Percentiles rank a stretch among this genome's conserved stretches.
Evolutionary conservation across 2,797 vertebrate species (phyloP).

Genomic region (Erpetoichthys calabaricus): DNA sequence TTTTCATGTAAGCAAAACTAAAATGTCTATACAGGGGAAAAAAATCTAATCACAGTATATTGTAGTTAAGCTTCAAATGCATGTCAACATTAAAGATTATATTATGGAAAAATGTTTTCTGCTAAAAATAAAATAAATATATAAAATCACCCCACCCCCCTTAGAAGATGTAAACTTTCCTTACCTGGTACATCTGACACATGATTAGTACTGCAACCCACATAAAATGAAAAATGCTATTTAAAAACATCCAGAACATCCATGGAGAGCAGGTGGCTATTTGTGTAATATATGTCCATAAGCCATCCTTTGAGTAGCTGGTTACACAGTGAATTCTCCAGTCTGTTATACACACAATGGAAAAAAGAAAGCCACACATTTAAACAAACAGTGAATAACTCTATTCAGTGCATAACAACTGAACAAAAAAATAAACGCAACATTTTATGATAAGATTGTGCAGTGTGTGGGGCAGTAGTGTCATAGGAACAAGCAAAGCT

Average conservation of each 20-base stretch:
- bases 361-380: neutral
- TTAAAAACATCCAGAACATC: slow-evolving; percentile 99
- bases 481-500: no score
- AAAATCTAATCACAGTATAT: no score
- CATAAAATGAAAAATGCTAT: slow-evolving; percentile 96
- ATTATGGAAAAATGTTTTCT: no score
- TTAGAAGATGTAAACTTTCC: slow-evolving; percentile 1
- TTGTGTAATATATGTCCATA: slow-evolving; percentile 92
- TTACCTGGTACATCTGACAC: slow-evolving; percentile 98
- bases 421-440: no score
- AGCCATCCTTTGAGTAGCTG: slow-evolving; percentile 81
- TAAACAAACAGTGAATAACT: neutral
- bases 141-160: neutral
- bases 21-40: no score
- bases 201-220: slow-evolving; percentile 97
- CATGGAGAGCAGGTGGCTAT: slow-evolving; percentile 93
- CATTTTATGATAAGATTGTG: neutral
- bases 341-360: slow-evolving; percentile 44
- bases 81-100: no score
- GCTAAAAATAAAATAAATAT: no score
- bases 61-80: no score
- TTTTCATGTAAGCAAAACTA: no score
- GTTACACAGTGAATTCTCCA: slow-evolving; percentile 92
- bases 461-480: neutral
- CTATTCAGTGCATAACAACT: no score